A percentile compares a stretch with the other conserved stretches of the same genome.
Conservation (phyloP, 37 sponge, comb jelly and placozoan genomes). For the Halichondria panicea region DNA sequence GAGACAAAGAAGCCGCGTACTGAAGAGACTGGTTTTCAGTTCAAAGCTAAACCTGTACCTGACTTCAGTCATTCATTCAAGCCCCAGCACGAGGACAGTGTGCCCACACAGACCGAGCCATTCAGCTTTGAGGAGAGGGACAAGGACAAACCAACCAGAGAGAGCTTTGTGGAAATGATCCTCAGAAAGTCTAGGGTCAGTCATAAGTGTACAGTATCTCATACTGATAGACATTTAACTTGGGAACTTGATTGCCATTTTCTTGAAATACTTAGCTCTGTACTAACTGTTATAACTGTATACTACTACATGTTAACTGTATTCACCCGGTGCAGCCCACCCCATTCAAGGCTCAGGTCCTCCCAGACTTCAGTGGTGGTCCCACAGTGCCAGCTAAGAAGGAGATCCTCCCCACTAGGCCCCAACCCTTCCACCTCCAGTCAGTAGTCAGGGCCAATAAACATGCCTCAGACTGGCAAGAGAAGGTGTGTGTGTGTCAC, state of each 20-base stretch:
- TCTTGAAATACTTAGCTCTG: background rate
- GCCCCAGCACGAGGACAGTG: conserved; percentile 43
- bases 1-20: background rate
- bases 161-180: conserved; percentile 33
- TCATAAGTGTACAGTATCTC: too few relatives aligned
- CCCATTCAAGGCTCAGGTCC: conserved; percentile 54
- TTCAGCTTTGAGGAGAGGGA: conserved; percentile 70
- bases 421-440: conserved; percentile 57
- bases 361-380: conserved; percentile 15
- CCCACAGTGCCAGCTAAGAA: conserved; percentile 15
- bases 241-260: too few relatives aligned
- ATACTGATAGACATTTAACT: too few relatives aligned
- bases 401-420: conserved; percentile 13
- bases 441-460: conserved; percentile 57
- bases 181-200: too few relatives aligned
- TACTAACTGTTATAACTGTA: background rate
- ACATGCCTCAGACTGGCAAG: conserved; percentile 30
- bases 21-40: too few relatives aligned
- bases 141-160: conserved; percentile 40
- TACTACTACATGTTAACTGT: background rate
- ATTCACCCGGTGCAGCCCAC: conserved; percentile 26
- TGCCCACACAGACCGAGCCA: conserved; percentile 29
- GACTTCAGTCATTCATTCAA: conserved; percentile 38
- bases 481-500: conserved; percentile 42
- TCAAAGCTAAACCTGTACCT: conserved; percentile 51